Evolutionary conservation across 2,113 vertebrate species (phyloP).

Genomic region (Uria lomvia): DNA sequence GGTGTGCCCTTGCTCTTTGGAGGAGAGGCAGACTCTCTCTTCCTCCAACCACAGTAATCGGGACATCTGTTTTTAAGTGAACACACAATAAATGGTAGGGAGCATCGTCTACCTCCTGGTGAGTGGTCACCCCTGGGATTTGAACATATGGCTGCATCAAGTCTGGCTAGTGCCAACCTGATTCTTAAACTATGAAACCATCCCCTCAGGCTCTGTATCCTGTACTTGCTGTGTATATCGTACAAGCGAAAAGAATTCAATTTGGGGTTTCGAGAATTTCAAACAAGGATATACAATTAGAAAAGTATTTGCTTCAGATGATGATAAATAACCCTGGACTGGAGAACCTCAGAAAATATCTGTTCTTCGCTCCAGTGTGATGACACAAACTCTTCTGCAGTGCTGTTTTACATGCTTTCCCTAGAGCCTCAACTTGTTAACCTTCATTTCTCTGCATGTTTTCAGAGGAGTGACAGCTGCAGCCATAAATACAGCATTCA

Average conservation of each 20-base stretch:
- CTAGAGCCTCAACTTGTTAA: conserved; percentile 12
- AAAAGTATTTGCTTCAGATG: neutral
- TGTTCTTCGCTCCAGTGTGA: neutral
- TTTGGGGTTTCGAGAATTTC: neutral
- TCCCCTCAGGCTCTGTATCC: neutral
- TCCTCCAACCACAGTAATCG: rapidly evolving
- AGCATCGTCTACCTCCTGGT: neutral
- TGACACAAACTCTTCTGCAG: neutral
- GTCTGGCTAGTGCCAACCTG: neutral
- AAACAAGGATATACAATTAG: neutral
- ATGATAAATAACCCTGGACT: neutral
- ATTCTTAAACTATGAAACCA: neutral
- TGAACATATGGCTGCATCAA: neutral
- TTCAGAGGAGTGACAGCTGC: conserved; percentile 27
- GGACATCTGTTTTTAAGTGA: neutral
- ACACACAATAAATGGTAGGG: neutral
- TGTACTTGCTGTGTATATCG: neutral
- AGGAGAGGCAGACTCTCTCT: neutral
- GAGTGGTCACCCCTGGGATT: neutral
- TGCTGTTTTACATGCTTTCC: neutral
- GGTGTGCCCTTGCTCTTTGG: neutral
- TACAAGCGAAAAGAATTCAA: neutral
- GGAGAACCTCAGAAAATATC: neutral
- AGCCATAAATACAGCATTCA: conserved; percentile 18
- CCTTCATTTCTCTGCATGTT: conserved; percentile 15